phyloP scores from a whole-genome alignment of 92 coral and sea anemone genomes.

The Zoanthus gigantus region DNA sequence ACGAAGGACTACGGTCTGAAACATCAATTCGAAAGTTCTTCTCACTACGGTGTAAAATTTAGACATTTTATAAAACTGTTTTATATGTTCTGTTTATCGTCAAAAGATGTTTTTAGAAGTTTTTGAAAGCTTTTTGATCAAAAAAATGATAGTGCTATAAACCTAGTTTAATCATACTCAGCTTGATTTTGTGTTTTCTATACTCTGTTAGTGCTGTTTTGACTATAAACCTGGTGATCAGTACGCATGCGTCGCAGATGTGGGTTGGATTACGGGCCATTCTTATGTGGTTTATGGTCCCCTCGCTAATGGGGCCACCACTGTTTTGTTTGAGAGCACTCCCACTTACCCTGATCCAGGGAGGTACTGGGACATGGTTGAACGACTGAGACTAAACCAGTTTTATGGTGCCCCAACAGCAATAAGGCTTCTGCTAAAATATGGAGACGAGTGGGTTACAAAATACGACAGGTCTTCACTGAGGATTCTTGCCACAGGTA shows the following conservation, averaged over 20 bases:
- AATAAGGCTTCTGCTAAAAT: constrained; percentile 81
- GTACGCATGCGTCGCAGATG: constrained; percentile 96
- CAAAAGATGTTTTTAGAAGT: too few relatives aligned
- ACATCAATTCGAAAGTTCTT: too few relatives aligned
- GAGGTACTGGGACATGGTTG: constrained; percentile 98
- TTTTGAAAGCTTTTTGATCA: too few relatives aligned
- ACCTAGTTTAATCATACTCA: neutral
- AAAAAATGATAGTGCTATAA: too few relatives aligned
- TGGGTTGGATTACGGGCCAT: constrained; percentile 99
- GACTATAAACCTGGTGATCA: constrained; percentile 93
- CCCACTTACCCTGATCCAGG: constrained; percentile 99
- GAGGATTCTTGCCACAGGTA: constrained; percentile 93
- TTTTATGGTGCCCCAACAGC: constrained; percentile 98
- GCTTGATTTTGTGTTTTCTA: neutral
- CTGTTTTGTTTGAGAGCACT: constrained; percentile 93
- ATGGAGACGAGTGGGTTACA: constrained; percentile 84
- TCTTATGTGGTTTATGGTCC: constrained; percentile 98
- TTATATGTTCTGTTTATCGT: too few relatives aligned
- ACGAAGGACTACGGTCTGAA: too few relatives aligned
- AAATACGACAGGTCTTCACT: constrained; percentile 96
- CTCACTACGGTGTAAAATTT: too few relatives aligned
- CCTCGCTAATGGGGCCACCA: constrained; percentile 93
- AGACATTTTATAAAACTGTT: too few relatives aligned
- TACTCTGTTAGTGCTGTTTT: constrained; percentile 76
- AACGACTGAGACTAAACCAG: constrained; percentile 85